Base-by-base conservation (phyloP, 2,888 invertebrate species). In the Chymomyza amoena region DNA sequence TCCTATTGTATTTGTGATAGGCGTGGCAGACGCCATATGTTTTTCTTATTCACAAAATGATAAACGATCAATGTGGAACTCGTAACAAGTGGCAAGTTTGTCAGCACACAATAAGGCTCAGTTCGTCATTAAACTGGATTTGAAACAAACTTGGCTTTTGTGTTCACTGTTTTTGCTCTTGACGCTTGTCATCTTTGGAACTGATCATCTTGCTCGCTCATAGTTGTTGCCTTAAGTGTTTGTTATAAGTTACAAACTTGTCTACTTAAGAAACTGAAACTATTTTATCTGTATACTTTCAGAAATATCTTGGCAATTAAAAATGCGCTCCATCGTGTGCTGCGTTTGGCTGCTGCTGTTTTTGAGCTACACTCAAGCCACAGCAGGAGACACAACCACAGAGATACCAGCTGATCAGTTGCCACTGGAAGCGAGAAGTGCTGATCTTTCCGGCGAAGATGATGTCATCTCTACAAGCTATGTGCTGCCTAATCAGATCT, bases 401-500 rank as follows among this genome's bases (percentile, higher is more conserved):
- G 76, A 79, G n/a, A 75, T 79, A 0, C 72, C 88, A 0, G 90
- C 91, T 0, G 84, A 86, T 0, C 78, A 89, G 45, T 69, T 91
- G 18, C 91, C 90, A 0, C 20, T 91, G 15, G 91, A 91, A 75
- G 90, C 91, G 5, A 86, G 91, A 4, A 81, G 72, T 67, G 81
- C 75, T 7, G 84, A 84, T n/a, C 70, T 73, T 32, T 89, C 88
- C 5, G 90, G 85, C 28, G 91, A 91, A 52, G 90, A 91, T 15
- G 90, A 91, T 13, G 70, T 91, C 2, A 89, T 91, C 50, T 89
- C 90, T 0, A 88, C 82, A 18, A 90, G 90, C 50, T 92, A 91
- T 68, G 89, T 92, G 45, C 75, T 92, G 9, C 93, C 93, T 15
- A 93, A 93, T 80, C 93, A 93, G 80, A 93, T 94, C 56, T 94